A percentile compares a stretch with the other conserved stretches of the same genome.
These are phyloP conservation scores for Rhopalosiphum maidis DNA, from an alignment of 1,140 invertebrate genomes.

Conservation along the genomic window DNA sequence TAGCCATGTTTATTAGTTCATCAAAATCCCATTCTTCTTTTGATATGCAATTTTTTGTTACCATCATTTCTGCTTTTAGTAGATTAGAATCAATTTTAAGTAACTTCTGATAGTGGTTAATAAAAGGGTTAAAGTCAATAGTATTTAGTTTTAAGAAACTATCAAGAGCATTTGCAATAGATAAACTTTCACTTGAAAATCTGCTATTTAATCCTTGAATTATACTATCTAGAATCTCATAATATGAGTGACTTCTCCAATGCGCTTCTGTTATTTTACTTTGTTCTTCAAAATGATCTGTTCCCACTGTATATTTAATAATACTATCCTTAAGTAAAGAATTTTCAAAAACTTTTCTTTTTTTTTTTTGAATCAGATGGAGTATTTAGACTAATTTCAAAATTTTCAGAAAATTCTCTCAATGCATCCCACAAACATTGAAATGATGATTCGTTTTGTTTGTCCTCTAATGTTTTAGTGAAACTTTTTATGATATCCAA, in stretches of 20 bases:
- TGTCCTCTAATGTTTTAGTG: not conserved
- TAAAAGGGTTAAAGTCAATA: not conserved
- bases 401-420: not conserved
- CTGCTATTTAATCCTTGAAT: not conserved
- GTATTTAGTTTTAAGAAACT: not conserved
- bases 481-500: not conserved
- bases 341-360: slow-evolving; percentile 18
- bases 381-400: not conserved
- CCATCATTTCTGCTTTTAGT: not conserved
- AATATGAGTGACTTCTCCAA: slow-evolving; percentile 18
- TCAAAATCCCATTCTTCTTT: not conserved
- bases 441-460: not conserved
- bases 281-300: not conserved
- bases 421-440: not conserved
- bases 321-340: not conserved
- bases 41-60: not conserved
- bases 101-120: not conserved
- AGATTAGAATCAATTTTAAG: not conserved
- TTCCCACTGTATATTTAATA: not conserved
- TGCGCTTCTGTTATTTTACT: not conserved
- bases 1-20: not conserved
- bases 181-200: slow-evolving; percentile 9
- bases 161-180: not conserved
- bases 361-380: slow-evolving; percentile 11
- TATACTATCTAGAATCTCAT: slow-evolving; percentile 1